Conservation (phyloP, 2,888 invertebrate species). For the Cancer borealis region DNA sequence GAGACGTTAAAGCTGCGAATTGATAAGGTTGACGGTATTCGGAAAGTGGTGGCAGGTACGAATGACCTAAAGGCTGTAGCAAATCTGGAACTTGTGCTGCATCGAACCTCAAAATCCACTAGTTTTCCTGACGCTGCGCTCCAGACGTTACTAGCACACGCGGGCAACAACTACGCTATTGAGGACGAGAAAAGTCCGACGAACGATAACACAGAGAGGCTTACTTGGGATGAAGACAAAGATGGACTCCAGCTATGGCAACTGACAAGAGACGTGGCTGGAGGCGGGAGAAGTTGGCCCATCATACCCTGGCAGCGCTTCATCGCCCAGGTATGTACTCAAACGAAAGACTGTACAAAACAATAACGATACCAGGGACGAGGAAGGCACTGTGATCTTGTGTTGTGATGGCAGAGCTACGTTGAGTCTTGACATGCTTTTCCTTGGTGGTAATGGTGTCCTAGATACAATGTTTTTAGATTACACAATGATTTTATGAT, state of each 20-base stretch:
- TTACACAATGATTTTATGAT: too few relatives aligned
- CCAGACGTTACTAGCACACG: neutral
- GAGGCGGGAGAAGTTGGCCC: neutral
- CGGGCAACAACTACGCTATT: neutral
- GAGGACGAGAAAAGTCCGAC: neutral
- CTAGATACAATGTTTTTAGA: too few relatives aligned
- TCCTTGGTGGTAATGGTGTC: neutral
- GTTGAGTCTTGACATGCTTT: neutral
- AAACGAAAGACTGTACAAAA: neutral
- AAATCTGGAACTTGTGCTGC: neutral
- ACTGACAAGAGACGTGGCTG: neutral
- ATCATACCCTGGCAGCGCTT: conserved; percentile 18
- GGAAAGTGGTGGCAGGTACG: neutral
- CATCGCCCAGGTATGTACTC: neutral
- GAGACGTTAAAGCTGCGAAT: neutral
- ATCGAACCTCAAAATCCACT: neutral
- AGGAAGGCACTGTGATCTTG: neutral
- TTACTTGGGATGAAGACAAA: neutral
- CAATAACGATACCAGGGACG: neutral
- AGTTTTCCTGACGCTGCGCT: neutral
- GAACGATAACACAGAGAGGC: neutral
- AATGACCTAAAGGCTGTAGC: neutral
- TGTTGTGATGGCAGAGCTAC: neutral
- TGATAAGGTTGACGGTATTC: neutral
- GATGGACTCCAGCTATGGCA: neutral